A percentile compares a stretch with the other conserved stretches of the same genome.
Evolutionary conservation across 2,113 vertebrate species (phyloP).

Genomic region (Myocastor coypus): DNA sequence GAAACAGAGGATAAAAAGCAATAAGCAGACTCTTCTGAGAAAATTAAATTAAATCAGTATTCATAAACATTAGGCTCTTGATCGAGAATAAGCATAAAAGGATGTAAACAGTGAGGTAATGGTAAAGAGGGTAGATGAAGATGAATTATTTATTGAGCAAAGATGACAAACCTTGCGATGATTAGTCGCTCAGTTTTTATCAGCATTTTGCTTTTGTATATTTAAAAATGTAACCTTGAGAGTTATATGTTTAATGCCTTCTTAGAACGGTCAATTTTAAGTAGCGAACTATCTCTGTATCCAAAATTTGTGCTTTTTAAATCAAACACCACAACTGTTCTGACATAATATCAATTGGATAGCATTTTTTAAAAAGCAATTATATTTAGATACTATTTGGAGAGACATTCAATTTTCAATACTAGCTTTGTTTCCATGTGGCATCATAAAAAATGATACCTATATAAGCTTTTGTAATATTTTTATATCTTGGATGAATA

Average conservation of each 20-base stretch:
- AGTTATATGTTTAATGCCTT: neutral
- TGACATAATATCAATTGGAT: conserved; percentile 16
- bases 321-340: neutral
- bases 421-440: neutral
- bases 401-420: conserved; percentile 26
- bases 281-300: neutral
- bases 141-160: neutral
- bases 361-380: conserved; percentile 35
- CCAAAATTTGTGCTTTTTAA: neutral
- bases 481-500: neutral
- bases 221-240: neutral
- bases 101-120: neutral
- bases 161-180: neutral
- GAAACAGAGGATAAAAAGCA: neutral
- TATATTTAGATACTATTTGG: conserved; percentile 35
- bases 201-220: neutral
- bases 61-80: conserved; percentile 57
- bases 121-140: neutral
- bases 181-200: neutral
- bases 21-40: neutral
- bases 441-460: conserved; percentile 18
- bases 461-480: neutral
- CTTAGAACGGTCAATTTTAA: neutral
- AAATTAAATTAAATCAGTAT: conserved; percentile 57
- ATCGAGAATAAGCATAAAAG: neutral